Conservation (phyloP, 1,140 invertebrate genomes). For the Ooceraea biroi region DNA sequence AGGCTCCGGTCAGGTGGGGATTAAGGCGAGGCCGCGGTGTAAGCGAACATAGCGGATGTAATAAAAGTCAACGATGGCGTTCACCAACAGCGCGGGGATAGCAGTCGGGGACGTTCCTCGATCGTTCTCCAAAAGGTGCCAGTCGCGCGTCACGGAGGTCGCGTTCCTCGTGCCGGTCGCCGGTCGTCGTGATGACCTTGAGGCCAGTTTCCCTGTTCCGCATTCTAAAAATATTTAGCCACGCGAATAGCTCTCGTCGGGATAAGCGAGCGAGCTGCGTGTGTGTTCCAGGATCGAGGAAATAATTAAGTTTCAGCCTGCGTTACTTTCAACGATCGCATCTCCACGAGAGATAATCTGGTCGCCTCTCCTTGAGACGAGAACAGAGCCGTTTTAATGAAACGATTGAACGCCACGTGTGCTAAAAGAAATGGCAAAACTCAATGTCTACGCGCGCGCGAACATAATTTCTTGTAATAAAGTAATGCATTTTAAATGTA, state of each 20-base stretch:
- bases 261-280: not conserved
- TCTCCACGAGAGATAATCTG: constrained; percentile 18
- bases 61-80: constrained; percentile 66
- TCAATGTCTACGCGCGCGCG: too few relatives aligned
- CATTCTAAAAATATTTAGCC: constrained; percentile 75
- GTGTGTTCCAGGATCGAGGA: constrained; percentile 15
- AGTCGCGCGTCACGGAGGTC: constrained; percentile 53
- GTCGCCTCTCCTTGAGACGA: not conserved
- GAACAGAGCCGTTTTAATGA: not conserved
- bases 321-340: not conserved
- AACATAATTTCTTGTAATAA: too few relatives aligned
- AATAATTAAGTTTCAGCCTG: constrained; percentile 33
- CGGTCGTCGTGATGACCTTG: constrained; percentile 64
- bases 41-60: constrained; percentile 65
- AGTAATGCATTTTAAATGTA: too few relatives aligned
- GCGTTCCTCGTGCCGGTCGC: constrained; percentile 57
- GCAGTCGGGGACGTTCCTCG: constrained; percentile 59
- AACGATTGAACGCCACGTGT: not conserved
- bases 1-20: constrained; percentile 49
- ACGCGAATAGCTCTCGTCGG: not conserved
- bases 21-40: constrained; percentile 69
- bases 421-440: not conserved
- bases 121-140: constrained; percentile 74
- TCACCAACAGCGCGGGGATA: constrained; percentile 30
- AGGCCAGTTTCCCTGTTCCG: constrained; percentile 73